Base-by-base conservation (phyloP, 2,113 vertebrate species). In the Cacatua alba region DNA sequence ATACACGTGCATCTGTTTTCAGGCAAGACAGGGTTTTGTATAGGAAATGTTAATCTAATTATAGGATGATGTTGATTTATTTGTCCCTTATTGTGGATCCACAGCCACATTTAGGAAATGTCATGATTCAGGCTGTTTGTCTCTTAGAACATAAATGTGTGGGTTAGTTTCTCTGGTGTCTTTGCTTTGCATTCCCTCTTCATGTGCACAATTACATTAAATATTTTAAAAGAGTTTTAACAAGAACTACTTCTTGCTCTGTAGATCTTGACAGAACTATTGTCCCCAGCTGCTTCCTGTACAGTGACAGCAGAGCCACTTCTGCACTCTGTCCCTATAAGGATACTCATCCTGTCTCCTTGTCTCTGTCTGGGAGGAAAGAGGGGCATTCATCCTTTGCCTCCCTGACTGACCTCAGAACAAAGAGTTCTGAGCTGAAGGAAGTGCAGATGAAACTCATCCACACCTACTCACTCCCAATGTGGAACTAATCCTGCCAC, bases 371-470 rank as follows among this genome's bases (percentile, higher is more conserved):
- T 91, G 37, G 63, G 19, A 92, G 94, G 84, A 87, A 94, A 52
- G 37, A 69, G 4, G 53, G 41, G 9, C 19, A 23, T 64, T 69
- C 7, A 7, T 62, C 71, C 44, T 57, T 65, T 65, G 31, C 46
- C 53, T 77, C 91, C 82, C 90, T 77, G 46, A 18, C 44, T 90
- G 85, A 85, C 46, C 41, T 92, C 79, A 83, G 41, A 85, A 92
- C 91, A 96, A 94, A 88, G 81, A 95, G 49, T 48, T 86, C n/a
- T 48, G 82, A 83, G 71, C 35, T 57, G 46, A 46, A 76, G 92
- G 87, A 92, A 88, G 23, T 55, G 35, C 65, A 81, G 63, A 75
- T 75, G 86, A 92, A 93, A 83, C 33, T 79, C 37, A 71, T 18
- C 16, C 39, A n/a, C 37, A 44, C 26, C 46, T 57, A 24, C 21